Evolutionary conservation across 2,113 vertebrate species (phyloP), one percentile per base, ranked within the genome.

Genomic region (Salvelinus fontinalis): DNA sequence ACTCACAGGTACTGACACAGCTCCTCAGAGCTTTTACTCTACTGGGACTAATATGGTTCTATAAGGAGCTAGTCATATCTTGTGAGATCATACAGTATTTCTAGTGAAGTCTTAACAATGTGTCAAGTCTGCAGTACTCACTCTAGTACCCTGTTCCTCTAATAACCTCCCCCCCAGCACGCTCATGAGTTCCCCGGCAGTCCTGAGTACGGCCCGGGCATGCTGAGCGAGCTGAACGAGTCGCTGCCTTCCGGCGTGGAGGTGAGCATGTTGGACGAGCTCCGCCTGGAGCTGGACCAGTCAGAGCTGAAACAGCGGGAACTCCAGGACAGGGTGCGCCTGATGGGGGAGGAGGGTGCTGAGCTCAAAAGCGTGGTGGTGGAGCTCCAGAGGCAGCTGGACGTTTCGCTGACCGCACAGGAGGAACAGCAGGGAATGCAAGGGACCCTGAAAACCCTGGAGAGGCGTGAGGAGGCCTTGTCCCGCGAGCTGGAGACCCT

Each of bases 221-320:
- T 96, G 24, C 86, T 95, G 20, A 92, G 54, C 12, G 97, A 98
- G 81, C 90, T 94, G 27, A 90, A 91, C 7, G 89, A 91, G 75
- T 92, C 83, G 62, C 83, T 86, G 44, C 84, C 76, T 73, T 89
- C 90, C 68, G 80, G 75, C 2, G 89, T 92, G 75, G 89, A 92
- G 24, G 64, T 90, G 70, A 91, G 93, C 69, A 85, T 94, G n/a
- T 92, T 95, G 0, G 97, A 98, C 5, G 95, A 96, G 74, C 95
- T 98, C 88, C 96, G 94, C 7, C 86, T 96, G 39, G 96, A 97
- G 81, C 93, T 99, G 78, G 97, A 99, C 84, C 96, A 95, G 82
- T 93, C 95, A 48, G 96, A 99, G 80, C 82, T 97, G 34, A 95
- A 92, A 78, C 95, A 96, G 84, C 92, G 89, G 76, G 92, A 95